These are phyloP conservation scores for Hydroisotoma schaefferi DNA, from an alignment of 2,888 invertebrate species.

Conservation along the genomic window DNA sequence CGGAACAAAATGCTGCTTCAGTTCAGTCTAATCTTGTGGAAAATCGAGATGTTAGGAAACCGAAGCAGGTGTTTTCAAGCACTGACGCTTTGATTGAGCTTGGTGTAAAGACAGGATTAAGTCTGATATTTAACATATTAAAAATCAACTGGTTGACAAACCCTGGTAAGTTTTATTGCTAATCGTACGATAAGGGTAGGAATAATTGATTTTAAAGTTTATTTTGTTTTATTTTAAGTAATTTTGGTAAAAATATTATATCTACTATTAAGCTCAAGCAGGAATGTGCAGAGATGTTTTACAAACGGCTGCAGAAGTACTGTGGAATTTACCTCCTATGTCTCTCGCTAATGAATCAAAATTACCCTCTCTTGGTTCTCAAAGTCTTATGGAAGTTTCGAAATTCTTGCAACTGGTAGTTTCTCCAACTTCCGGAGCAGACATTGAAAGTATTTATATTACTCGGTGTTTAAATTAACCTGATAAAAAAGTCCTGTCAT, in stretches of 20 bases:
- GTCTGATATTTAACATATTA: slow-evolving; percentile 60
- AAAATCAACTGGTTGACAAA: slow-evolving; percentile 60
- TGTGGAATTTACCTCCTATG: slow-evolving; percentile 59
- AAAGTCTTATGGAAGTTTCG: slow-evolving; percentile 59
- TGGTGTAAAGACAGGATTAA: slow-evolving; percentile 61
- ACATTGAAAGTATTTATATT: slow-evolving; percentile 51
- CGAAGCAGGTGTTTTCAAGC: neutral
- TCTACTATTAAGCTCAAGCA: slow-evolving; percentile 46
- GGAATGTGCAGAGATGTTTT: slow-evolving; percentile 61
- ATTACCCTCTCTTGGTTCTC: slow-evolving; percentile 56
- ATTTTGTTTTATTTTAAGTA: neutral
- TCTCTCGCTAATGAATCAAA: slow-evolving; percentile 61
- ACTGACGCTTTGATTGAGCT: slow-evolving; percentile 61
- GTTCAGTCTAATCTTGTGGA: no score
- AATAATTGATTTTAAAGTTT: slow-evolving; percentile 4
- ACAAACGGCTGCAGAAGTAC: slow-evolving; percentile 58
- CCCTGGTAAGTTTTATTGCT: slow-evolving; percentile 26
- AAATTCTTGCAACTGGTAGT: slow-evolving; percentile 58
- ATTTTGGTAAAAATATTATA: slow-evolving; percentile 9
- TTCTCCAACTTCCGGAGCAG: slow-evolving; percentile 56
- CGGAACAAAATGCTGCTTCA: no score
- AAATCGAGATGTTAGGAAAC: neutral
- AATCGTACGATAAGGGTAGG: no score
- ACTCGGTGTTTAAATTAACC: neutral
- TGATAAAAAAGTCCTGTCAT: neutral